These are phyloP conservation scores for Hyposoter dolosus DNA, from an alignment of 2,888 invertebrate genomes.

Conservation along the genomic window DNA sequence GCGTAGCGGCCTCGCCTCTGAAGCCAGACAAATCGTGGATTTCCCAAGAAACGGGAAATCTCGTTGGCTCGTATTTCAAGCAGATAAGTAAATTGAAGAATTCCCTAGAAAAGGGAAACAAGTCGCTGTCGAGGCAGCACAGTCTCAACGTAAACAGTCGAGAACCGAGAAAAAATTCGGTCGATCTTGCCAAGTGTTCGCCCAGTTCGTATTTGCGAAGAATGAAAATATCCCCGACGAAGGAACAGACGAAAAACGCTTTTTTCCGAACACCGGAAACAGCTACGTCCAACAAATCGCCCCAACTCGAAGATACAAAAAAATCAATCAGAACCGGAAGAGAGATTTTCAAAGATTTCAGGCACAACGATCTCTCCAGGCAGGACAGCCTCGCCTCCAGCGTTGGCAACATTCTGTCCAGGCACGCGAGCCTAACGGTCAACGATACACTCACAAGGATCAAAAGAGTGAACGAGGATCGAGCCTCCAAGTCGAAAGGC, in stretches of 20 bases:
- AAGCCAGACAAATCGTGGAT: conserved; percentile 75
- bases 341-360: conserved; percentile 55
- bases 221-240: conserved; percentile 83
- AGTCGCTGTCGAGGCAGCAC: conserved; percentile 70
- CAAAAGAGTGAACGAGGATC: conserved; percentile 61
- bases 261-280: conserved; percentile 74
- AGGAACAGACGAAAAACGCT: conserved; percentile 80
- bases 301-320: conserved; percentile 59
- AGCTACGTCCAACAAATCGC: conserved; percentile 51
- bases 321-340: conserved; percentile 35
- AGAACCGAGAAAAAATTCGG: conserved; percentile 71
- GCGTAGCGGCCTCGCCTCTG: conserved; percentile 60
- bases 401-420: conserved; percentile 75
- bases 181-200: conserved; percentile 73
- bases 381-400: conserved; percentile 74
- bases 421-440: conserved; percentile 74
- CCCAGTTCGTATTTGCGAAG: conserved; percentile 80
- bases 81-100: conserved; percentile 80
- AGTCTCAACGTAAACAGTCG: conserved; percentile 70
- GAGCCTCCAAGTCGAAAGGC: conserved; percentile 54
- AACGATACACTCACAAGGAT: conserved; percentile 68
- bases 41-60: conserved; percentile 75
- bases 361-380: conserved; percentile 68
- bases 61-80: conserved; percentile 79
- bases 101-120: conserved; percentile 77